Evolutionary conservation across 2,113 vertebrate genomes (phyloP).

Genomic region (Ia io): DNA sequence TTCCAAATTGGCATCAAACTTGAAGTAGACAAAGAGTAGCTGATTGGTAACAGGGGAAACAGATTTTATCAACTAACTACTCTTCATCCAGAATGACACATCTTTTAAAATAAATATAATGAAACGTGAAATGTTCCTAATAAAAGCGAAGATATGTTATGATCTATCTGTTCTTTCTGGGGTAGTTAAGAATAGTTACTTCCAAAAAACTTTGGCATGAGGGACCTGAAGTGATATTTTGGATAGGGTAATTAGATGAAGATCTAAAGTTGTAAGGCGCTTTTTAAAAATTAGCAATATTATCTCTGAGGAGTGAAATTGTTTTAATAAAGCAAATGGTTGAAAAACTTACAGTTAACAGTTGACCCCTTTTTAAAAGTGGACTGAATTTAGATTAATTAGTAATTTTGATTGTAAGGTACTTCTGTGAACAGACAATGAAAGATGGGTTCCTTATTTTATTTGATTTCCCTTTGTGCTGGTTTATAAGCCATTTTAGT

Average conservation of each 20-base stretch:
- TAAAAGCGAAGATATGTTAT: constrained; percentile 20
- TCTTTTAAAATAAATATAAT: constrained; percentile 2
- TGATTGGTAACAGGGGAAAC: constrained; percentile 30
- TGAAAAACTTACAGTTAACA: constrained; percentile 2
- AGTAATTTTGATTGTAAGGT: constrained; percentile 47
- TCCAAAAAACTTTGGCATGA: neutral
- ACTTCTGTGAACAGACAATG: constrained; percentile 20
- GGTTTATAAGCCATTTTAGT: constrained; percentile 46
- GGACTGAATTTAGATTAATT: constrained; percentile 23
- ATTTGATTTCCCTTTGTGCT: constrained; percentile 13
- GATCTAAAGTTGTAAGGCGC: constrained; percentile 18
- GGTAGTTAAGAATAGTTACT: constrained; percentile 5
- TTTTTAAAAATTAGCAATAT: constrained; percentile 31
- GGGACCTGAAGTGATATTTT: constrained; percentile 8
- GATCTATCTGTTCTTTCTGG: neutral
- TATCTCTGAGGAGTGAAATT: constrained; percentile 27
- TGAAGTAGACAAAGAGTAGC: neutral
- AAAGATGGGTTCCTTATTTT: constrained; percentile 30
- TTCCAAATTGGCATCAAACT: constrained; percentile 46
- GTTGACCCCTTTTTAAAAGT: constrained; percentile 44
- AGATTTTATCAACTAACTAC: constrained; percentile 27
- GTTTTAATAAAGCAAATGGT: constrained; percentile 42
- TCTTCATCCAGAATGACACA: constrained; percentile 28
- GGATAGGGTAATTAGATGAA: constrained; percentile 3
- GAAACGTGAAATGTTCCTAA: constrained; percentile 47